Conservation (phyloP, 1,140 invertebrate species). For the silkworm (Bombyx mori) region DNA sequence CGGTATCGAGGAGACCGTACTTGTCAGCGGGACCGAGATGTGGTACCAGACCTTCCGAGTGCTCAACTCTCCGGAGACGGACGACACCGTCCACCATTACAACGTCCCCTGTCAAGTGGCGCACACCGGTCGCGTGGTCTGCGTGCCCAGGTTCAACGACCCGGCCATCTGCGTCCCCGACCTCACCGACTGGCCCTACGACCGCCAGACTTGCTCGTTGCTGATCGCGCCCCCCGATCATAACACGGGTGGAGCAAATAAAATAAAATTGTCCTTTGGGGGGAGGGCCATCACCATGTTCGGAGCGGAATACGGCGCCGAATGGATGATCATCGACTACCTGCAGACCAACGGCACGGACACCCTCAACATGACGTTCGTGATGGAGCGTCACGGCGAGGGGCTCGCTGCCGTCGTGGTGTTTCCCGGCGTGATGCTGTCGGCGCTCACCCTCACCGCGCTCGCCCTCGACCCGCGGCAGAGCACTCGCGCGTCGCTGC, state of each 20-base stretch:
- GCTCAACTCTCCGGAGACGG: slow-evolving; percentile 5
- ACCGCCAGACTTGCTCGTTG: slow-evolving; percentile 11
- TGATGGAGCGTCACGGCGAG: slow-evolving; percentile 25
- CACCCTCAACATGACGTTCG: slow-evolving; percentile 20
- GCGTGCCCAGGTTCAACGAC: slow-evolving; percentile 5
- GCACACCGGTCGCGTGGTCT: slow-evolving; percentile 5
- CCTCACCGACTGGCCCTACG: slow-evolving; percentile 17
- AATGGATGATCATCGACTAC: slow-evolving; percentile 13
- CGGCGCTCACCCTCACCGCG: slow-evolving; percentile 18
- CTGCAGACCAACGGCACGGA: slow-evolving; percentile 11
- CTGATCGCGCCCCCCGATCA: background rate
- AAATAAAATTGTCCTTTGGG: slow-evolving; percentile 2
- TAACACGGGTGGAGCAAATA: slow-evolving; percentile 1
- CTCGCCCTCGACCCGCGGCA: slow-evolving; percentile 21
- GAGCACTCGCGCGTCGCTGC: slow-evolving; percentile 15
- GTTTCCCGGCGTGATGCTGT: slow-evolving; percentile 21
- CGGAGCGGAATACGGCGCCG: slow-evolving; percentile 9
- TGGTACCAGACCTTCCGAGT: slow-evolving; percentile 11
- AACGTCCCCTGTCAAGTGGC: slow-evolving; percentile 2
- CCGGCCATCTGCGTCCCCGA: slow-evolving; percentile 8
- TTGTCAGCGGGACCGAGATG: background rate
- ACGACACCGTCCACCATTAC: slow-evolving; percentile 2
- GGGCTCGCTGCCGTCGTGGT: slow-evolving; percentile 22
- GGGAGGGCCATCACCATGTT: slow-evolving; percentile 6
- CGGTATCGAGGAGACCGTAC: slow-evolving; percentile 5